Conservation (phyloP, 2,113 vertebrate genomes). For the Eurypyga helias region DNA sequence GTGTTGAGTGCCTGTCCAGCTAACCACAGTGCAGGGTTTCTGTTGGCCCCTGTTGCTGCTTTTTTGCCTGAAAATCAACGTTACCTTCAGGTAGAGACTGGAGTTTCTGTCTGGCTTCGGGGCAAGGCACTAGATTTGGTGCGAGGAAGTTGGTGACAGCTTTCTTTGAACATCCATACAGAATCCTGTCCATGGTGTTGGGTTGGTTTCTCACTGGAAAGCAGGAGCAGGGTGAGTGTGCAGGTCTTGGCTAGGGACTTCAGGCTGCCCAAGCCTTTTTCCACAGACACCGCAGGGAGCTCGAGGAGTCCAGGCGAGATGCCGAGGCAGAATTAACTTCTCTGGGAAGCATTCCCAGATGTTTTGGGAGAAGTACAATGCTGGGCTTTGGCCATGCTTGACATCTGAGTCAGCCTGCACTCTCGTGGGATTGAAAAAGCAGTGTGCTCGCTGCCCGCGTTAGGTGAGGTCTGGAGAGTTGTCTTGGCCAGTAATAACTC, state of each 20-base stretch:
- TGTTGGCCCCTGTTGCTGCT: background rate
- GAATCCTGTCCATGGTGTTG: background rate
- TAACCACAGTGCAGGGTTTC: background rate
- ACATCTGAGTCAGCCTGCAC: background rate
- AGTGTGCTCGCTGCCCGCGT: rapidly evolving
- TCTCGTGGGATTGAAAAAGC: background rate
- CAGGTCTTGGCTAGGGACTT: background rate
- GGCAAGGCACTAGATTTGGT: background rate
- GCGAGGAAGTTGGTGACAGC: too few relatives aligned
- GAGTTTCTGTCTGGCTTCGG: background rate
- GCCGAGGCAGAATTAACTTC: background rate
- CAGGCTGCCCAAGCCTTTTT: background rate
- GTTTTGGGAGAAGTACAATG: background rate
- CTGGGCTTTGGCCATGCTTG: background rate
- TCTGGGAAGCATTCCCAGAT: background rate
- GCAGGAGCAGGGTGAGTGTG: background rate
- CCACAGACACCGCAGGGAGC: rapidly evolving
- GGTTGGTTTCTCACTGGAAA: background rate
- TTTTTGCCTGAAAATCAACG: background rate
- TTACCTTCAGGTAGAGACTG: background rate
- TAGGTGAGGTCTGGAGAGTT: background rate
- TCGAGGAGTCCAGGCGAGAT: background rate
- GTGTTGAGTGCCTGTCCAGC: background rate
- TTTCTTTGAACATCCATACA: background rate
- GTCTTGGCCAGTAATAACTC: background rate